Percentiles rank a stretch among this genome's conserved stretches.
phyloP scores from a whole-genome alignment of 2,797 vertebrate genomes.

The Limosa lapponica region DNA sequence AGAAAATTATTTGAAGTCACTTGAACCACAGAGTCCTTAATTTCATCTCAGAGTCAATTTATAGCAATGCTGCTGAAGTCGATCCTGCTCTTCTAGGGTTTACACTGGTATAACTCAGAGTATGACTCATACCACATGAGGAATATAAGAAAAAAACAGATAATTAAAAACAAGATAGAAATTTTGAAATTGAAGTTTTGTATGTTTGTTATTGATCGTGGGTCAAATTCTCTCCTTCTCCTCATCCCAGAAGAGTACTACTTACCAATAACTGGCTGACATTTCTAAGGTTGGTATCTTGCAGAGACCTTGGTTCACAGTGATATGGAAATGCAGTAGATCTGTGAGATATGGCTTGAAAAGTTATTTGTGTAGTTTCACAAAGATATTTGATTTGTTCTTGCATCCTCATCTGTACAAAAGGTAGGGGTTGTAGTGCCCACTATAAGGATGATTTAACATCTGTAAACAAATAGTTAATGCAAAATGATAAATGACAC shows the following conservation, averaged over 20 bases:
- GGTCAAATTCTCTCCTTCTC: not conserved
- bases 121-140: not conserved
- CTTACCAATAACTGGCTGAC: not conserved
- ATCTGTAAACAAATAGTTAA: not conserved
- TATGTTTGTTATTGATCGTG: not conserved
- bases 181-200: not conserved
- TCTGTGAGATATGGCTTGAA: not conserved
- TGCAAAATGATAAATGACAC: not conserved
- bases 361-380: not conserved
- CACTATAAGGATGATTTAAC: not conserved
- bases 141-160: not conserved
- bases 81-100: not conserved
- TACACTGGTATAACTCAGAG: not conserved
- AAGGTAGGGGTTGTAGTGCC: not conserved
- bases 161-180: not conserved
- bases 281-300: not conserved
- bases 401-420: not conserved
- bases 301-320: not conserved
- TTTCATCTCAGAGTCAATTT: not conserved
- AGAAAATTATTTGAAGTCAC: not conserved
- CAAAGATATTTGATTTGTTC: not conserved
- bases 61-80: not conserved
- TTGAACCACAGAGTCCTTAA: not conserved
- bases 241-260: not conserved
- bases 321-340: not conserved